A percentile compares a stretch with the other conserved stretches of the same genome.
These are phyloP conservation scores for Axis porcinus DNA, from an alignment of 2,113 vertebrate species.

Conservation along the genomic window DNA sequence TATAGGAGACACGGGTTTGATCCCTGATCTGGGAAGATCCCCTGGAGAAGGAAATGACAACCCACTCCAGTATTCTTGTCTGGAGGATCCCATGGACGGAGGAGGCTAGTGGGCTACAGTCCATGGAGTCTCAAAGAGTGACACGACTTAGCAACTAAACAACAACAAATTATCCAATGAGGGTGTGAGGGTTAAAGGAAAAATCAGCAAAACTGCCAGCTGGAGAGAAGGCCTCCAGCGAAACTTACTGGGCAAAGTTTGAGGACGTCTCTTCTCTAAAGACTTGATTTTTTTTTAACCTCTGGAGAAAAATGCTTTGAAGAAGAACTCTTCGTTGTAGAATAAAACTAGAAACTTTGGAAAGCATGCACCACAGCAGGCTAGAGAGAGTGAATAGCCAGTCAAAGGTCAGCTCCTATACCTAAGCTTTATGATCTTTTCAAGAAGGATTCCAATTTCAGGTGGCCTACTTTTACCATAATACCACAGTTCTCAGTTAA, in stretches of 20 bases:
- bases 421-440: background rate
- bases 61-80: background rate
- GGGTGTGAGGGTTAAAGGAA: background rate
- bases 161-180: background rate
- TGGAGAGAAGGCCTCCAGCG: background rate
- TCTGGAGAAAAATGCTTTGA: constrained; percentile 14
- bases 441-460: background rate
- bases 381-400: background rate
- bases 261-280: background rate
- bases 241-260: background rate
- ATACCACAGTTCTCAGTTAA: background rate
- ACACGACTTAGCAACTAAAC: background rate
- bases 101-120: background rate
- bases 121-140: background rate
- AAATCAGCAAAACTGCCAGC: background rate
- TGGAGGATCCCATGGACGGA: background rate
- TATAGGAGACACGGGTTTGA: background rate
- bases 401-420: background rate
- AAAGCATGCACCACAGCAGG: background rate
- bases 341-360: constrained; percentile 22
- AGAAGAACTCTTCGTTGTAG: constrained; percentile 19
- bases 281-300: background rate
- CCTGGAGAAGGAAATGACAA: background rate
- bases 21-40: background rate
- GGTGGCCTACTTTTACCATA: background rate